These are phyloP conservation scores for Lymantria monacha DNA, from an alignment of 2,888 invertebrate species.

Conservation along the genomic window DNA sequence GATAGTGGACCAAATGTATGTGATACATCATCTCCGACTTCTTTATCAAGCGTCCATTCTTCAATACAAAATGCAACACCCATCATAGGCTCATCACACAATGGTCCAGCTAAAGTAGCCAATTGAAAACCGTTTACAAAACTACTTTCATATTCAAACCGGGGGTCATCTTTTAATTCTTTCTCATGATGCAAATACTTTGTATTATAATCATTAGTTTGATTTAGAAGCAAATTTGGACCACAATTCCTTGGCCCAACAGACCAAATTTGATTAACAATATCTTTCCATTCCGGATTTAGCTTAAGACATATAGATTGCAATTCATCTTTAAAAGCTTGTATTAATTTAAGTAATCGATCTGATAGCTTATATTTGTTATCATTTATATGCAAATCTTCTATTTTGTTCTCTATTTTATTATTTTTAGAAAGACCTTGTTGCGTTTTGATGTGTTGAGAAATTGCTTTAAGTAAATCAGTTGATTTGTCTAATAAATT, in stretches of 20 bases:
- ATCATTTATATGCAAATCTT: constrained; percentile 51
- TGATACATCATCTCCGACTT: constrained; percentile 59
- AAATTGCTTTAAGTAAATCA: constrained; percentile 86
- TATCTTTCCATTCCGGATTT: constrained; percentile 76
- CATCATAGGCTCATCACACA: constrained; percentile 98
- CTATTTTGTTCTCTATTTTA: constrained; percentile 56
- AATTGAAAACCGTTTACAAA: constrained; percentile 94
- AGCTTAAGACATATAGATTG: constrained; percentile 82
- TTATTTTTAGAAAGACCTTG: constrained; percentile 65
- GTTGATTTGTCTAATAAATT: constrained; percentile 86
- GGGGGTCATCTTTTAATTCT: constrained; percentile 73
- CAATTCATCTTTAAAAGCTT: constrained; percentile 81
- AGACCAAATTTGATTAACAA: constrained; percentile 91
- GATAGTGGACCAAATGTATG: constrained; percentile 80
- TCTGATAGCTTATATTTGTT: constrained; percentile 59
- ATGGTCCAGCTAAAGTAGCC: constrained; percentile 93
- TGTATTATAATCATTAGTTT: constrained; percentile 84
- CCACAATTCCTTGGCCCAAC: constrained; percentile 95
- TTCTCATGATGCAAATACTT: constrained; percentile 65
- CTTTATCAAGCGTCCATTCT: constrained; percentile 86
- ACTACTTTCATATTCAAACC: constrained; percentile 87
- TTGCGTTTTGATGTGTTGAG: constrained; percentile 69
- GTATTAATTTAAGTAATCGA: constrained; percentile 69
- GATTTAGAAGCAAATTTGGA: constrained; percentile 94
- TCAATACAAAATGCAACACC: constrained; percentile 96